Percentiles rank a stretch among this genome's conserved stretches.
Evolutionary conservation across 1,140 invertebrate species (phyloP).

Genomic region (Pseudomyrmex cubaensis): DNA sequence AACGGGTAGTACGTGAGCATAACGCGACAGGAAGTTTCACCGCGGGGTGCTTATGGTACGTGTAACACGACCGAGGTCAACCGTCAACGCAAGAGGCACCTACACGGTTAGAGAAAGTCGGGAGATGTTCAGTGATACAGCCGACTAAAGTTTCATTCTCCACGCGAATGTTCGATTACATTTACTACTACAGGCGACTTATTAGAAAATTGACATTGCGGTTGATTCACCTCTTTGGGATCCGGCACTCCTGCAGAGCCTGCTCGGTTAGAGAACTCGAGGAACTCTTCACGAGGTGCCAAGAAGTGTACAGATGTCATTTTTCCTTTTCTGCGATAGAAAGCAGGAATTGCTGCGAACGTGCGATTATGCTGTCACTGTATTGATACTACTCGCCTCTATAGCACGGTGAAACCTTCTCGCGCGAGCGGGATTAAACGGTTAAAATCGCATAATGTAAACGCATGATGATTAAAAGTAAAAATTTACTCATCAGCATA

Average conservation of each 20-base stretch:
- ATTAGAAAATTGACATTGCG: constrained; percentile 47
- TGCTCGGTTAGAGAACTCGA: not conserved
- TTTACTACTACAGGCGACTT: constrained; percentile 17
- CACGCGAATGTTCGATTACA: constrained; percentile 6
- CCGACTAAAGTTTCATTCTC: constrained; percentile 54
- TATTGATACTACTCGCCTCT: constrained; percentile 17
- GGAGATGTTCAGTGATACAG: constrained; percentile 29
- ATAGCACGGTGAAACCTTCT: not conserved
- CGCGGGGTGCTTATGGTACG: constrained; percentile 46
- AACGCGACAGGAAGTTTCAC: constrained; percentile 69
- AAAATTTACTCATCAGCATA: not conserved
- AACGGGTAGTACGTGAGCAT: constrained; percentile 28
- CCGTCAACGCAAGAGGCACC: constrained; percentile 56
- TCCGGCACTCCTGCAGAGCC: constrained; percentile 17
- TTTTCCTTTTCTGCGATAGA: constrained; percentile 10
- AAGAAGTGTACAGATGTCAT: not conserved
- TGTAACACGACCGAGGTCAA: constrained; percentile 60
- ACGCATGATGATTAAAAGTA: not conserved
- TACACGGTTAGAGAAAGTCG: constrained; percentile 47
- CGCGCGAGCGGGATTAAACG: not conserved
- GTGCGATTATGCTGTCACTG: constrained; percentile 27
- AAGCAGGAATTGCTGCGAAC: constrained; percentile 29
- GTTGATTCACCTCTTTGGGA: constrained; percentile 20
- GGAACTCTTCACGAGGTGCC: constrained; percentile 20
- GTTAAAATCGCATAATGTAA: not conserved